Evolutionary conservation across 2,113 vertebrate species (phyloP), one percentile per base, ranked within the genome.

Genomic region (Prolemur simus): DNA sequence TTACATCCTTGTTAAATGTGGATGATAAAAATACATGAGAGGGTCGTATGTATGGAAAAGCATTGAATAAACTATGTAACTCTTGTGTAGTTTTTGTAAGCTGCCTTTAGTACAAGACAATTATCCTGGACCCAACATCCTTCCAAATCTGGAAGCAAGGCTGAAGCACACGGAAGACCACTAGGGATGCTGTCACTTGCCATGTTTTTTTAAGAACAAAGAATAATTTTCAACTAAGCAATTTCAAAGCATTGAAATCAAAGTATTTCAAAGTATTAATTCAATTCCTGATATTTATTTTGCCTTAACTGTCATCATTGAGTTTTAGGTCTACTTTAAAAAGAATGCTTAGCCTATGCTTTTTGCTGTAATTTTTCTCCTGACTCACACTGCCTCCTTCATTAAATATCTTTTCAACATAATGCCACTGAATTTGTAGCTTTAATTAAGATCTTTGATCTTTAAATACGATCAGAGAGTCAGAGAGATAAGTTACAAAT

Each of bases 361-460:
- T 94, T 96, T 80, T 94, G 8, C 47, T 96, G 34, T 77, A 73
- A 83, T 49, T 94, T 95, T 82, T 80, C n/a, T 86, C 78, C 77
- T 81, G 64, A 84, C 32, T 71, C 84, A 85, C 13, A 37, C n/a
- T 17, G 85, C 45, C 10, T 74, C 13, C 17, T 17, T 58, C 52
- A 49, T 92, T 56, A 77, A 81, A 17, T 90, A 42, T 60, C 39
- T 81, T 69, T 92, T 71, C 69, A 85, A 90, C 96, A 89, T 68
- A 95, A 71, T 85, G 42, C 49, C 37, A 84, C 15, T 89, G 34
- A 81, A 47, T 92, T 64, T 92, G 60, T 82, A 88, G 54, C 66
- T 91, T 82, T 82, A 80, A 81, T 94, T 56, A 78, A 71, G 32
- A 63, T 54, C n/a, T 80, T 93, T 89, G 21, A 78, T 63, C 52